phyloP scores from a whole-genome alignment of 23 tunicate genomes.

The Halocynthia aurantium region DNA sequence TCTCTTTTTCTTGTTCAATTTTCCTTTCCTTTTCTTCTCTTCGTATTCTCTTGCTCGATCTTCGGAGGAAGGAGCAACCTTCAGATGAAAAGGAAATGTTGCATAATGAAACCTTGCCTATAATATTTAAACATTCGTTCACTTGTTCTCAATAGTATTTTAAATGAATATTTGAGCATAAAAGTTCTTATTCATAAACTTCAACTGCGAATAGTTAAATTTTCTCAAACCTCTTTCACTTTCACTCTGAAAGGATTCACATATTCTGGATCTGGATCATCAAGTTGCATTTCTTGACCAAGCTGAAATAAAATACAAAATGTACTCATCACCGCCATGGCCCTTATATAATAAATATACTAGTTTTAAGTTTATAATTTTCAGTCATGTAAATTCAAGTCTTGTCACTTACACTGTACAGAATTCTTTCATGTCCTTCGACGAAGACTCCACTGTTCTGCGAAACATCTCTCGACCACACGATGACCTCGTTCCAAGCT shows the following conservation, averaged over 20 bases:
- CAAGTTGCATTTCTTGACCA: conserved; percentile 69
- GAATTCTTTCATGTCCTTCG: conserved; percentile 50
- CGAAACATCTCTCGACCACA: conserved; percentile 45
- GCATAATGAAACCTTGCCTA: no score
- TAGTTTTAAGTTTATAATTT: no score
- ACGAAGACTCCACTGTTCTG: conserved; percentile 50
- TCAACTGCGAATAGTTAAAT: no score
- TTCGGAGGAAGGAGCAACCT: background rate
- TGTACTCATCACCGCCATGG: no score
- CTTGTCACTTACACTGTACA: conserved; percentile 28
- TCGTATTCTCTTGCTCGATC: conserved; percentile 11
- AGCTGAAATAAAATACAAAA: conserved; percentile 16
- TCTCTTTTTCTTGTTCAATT: conserved; percentile 13
- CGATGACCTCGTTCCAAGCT: conserved; percentile 45
- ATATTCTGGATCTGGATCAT: conserved; percentile 47
- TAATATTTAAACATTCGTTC: no score
- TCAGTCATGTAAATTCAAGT: no score
- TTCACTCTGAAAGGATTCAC: conserved; percentile 41
- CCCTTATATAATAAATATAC: no score
- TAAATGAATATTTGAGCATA: no score
- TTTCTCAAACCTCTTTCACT: background rate
- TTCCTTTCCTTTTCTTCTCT: conserved; percentile 22
- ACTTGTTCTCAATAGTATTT: no score
- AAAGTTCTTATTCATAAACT: no score
- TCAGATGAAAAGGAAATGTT: no score